Evolutionary conservation across 1,140 invertebrate species (phyloP).

Genomic region (Adoxophyes honmai): DNA sequence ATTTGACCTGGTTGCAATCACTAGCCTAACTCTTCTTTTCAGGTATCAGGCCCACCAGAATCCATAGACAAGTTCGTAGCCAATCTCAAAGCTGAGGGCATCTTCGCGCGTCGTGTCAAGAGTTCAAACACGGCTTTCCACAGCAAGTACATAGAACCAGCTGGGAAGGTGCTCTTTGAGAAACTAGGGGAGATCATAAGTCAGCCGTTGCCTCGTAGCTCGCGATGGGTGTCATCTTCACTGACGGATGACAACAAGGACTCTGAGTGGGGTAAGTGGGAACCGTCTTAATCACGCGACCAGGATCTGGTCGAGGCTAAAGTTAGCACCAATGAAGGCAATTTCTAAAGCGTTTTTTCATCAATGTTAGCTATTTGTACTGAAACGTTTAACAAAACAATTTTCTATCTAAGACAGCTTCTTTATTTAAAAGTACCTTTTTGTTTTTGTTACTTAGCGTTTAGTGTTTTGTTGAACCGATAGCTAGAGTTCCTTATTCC

Average conservation of each 20-base stretch:
- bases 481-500: too few species aligned
- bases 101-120: slow-evolving; percentile 93
- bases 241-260: slow-evolving; percentile 91
- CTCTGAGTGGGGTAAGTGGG: slow-evolving; percentile 51
- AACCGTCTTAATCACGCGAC: too few species aligned
- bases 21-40: not conserved
- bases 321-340: too few species aligned
- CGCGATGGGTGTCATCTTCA: slow-evolving; percentile 94
- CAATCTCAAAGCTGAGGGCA: slow-evolving; percentile 84
- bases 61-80: slow-evolving; percentile 85
- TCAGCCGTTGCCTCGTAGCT: slow-evolving; percentile 85
- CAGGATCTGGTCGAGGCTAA: too few species aligned
- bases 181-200: slow-evolving; percentile 89
- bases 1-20: too few species aligned
- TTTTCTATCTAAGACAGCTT: too few species aligned
- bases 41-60: slow-evolving; percentile 90
- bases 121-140: slow-evolving; percentile 96
- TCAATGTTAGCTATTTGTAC: too few species aligned
- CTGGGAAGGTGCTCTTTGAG: slow-evolving; percentile 87
- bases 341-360: too few species aligned
- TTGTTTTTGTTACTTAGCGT: too few species aligned
- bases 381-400: too few species aligned
- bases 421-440: too few species aligned
- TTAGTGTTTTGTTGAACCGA: too few species aligned
- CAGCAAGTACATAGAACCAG: slow-evolving; percentile 92